These are phyloP conservation scores for Chrysolina americana DNA, from an alignment of 2,888 invertebrate species.

Conservation along the genomic window DNA sequence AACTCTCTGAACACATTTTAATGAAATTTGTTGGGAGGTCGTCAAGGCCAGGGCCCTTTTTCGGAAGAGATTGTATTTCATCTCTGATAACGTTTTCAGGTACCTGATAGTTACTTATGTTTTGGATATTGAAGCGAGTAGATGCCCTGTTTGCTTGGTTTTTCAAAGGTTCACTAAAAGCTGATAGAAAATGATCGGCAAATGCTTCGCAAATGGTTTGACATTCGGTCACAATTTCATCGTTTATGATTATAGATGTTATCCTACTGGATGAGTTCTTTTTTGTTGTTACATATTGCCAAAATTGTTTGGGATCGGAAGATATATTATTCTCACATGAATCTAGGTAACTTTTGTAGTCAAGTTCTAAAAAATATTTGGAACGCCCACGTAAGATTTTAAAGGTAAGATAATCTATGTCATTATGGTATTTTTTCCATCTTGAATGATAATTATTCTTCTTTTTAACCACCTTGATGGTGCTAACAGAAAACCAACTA, in stretches of 20 bases:
- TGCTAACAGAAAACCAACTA: constrained; percentile 6
- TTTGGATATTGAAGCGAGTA: neutral
- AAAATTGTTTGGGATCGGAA: too few relatives aligned
- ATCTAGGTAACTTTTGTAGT: too few relatives aligned
- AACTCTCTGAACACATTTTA: neutral
- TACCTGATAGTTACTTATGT: constrained; percentile 8
- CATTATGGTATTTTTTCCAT: constrained; percentile 10
- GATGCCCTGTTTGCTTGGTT: neutral
- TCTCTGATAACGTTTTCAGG: constrained; percentile 1
- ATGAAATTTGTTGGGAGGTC: constrained; percentile 9
- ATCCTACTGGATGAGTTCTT: too few relatives aligned
- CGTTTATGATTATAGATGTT: too few relatives aligned
- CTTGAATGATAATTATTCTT: constrained; percentile 4
- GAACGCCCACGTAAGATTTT: neutral
- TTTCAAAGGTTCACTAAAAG: constrained; percentile 2
- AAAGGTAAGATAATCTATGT: neutral
- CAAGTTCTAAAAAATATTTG: neutral
- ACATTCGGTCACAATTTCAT: too few relatives aligned
- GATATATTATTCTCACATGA: too few relatives aligned
- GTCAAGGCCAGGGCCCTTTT: constrained; percentile 11
- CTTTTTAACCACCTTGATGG: constrained; percentile 21
- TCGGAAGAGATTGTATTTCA: constrained; percentile 9
- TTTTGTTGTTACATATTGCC: too few relatives aligned
- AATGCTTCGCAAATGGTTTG: too few relatives aligned
- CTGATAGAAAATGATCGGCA: neutral